phyloP scores from a whole-genome alignment of 2,113 vertebrate genomes.

The Lota lota region DNA sequence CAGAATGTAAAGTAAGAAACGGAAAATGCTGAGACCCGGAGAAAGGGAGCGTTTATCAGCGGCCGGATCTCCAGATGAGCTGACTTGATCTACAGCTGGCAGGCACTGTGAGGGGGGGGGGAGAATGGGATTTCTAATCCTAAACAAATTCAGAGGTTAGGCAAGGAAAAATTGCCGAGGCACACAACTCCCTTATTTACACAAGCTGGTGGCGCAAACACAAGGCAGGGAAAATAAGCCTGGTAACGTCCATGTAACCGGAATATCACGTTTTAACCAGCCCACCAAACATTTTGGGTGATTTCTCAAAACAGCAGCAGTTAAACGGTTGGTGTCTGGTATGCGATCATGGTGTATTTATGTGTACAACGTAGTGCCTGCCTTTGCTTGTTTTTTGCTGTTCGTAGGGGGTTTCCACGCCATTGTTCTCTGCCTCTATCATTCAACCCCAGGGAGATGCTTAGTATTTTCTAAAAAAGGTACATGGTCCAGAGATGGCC shows the following conservation, averaged over 20 bases:
- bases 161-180: constrained; percentile 46
- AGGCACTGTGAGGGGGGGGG: constrained; percentile 41
- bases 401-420: no score
- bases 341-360: no score
- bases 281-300: no score
- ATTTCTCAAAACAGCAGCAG: no score
- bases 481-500: not conserved
- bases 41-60: constrained; percentile 58
- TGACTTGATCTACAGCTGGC: constrained; percentile 68
- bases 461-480: no score
- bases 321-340: no score
- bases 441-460: no score
- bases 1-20: constrained; percentile 41
- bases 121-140: constrained; percentile 70
- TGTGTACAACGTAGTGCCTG: no score
- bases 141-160: constrained; percentile 62
- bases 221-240: constrained; percentile 45
- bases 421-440: no score
- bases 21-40: constrained; percentile 46
- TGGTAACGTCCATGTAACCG: constrained; percentile 40
- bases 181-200: constrained; percentile 63
- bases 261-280: not conserved
- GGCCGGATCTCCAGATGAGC: constrained; percentile 66
- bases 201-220: constrained; percentile 63
- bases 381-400: no score